phyloP scores from a whole-genome alignment of 2,888 invertebrate genomes.

The Conistra vaccinii region DNA sequence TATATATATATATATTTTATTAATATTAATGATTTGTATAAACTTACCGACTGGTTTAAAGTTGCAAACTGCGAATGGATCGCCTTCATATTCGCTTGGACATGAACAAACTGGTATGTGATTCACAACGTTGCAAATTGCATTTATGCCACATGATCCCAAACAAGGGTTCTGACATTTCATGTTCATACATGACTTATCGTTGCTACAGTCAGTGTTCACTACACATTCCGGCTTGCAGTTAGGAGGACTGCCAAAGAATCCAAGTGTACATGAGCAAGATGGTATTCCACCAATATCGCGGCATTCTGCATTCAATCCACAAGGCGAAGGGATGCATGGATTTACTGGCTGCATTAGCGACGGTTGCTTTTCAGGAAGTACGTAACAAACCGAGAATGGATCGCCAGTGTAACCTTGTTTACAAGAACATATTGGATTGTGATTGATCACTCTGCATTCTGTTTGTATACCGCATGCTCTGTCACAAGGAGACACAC shows the following conservation, averaged over 20 bases:
- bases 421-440: constrained; percentile 93
- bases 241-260: constrained; percentile 93
- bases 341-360: constrained; percentile 86
- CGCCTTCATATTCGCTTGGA: constrained; percentile 92
- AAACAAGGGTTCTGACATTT: constrained; percentile 95
- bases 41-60: constrained; percentile 86
- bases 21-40: constrained; percentile 16
- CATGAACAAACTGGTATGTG: constrained; percentile 94
- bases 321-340: constrained; percentile 95
- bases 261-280: constrained; percentile 92
- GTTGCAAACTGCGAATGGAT: constrained; percentile 93
- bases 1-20: too few relatives aligned
- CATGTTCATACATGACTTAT: constrained; percentile 94
- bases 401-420: constrained; percentile 92
- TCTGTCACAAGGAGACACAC: constrained; percentile 93
- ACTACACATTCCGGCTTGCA: constrained; percentile 94
- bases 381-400: constrained; percentile 88
- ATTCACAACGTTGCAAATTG: constrained; percentile 94
- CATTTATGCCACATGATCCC: constrained; percentile 94
- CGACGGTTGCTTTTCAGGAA: constrained; percentile 77
- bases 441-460: constrained; percentile 93
- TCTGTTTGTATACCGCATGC: constrained; percentile 93
- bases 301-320: constrained; percentile 92
- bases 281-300: constrained; percentile 89
- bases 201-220: constrained; percentile 93